Conservation (phyloP, 2,888 invertebrate genomes). For the Tenthredo notha region DNA sequence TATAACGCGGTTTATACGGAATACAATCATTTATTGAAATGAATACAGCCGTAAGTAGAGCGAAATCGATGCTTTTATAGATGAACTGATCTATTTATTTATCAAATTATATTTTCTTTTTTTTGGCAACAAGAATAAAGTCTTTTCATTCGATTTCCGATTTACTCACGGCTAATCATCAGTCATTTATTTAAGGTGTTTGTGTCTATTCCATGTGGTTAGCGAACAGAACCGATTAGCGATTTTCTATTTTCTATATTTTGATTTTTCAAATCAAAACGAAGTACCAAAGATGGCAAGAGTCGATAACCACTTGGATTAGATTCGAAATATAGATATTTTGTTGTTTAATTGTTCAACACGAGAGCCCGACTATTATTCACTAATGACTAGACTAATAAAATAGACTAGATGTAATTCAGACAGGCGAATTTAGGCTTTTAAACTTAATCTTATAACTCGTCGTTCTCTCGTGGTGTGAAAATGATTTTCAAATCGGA, state of each 20-base stretch:
- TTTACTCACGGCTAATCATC: constrained; percentile 64
- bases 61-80: not conserved
- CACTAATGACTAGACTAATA: not conserved
- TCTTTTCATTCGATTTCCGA: constrained; percentile 55
- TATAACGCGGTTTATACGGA: not conserved
- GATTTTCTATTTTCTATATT: not conserved
- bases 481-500: constrained; percentile 67
- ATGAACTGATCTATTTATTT: not conserved
- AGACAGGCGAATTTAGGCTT: constrained; percentile 52
- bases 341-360: constrained; percentile 64
- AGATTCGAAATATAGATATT: not conserved
- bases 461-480: constrained; percentile 67
- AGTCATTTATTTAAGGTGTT: constrained; percentile 63
- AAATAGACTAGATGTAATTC: not conserved
- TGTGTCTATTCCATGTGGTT: not conserved
- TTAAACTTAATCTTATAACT: constrained; percentile 52
- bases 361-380: constrained; percentile 62
- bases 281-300: not conserved
- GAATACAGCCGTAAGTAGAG: not conserved
- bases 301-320: not conserved
- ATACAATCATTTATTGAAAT: not conserved
- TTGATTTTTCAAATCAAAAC: not conserved
- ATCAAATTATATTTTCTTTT: not conserved
- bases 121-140: not conserved
- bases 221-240: not conserved